Percentiles rank a stretch among this genome's conserved stretches.
These are phyloP conservation scores for Okapia johnstoni DNA, from an alignment of 2,113 vertebrate genomes.

Conservation along the genomic window DNA sequence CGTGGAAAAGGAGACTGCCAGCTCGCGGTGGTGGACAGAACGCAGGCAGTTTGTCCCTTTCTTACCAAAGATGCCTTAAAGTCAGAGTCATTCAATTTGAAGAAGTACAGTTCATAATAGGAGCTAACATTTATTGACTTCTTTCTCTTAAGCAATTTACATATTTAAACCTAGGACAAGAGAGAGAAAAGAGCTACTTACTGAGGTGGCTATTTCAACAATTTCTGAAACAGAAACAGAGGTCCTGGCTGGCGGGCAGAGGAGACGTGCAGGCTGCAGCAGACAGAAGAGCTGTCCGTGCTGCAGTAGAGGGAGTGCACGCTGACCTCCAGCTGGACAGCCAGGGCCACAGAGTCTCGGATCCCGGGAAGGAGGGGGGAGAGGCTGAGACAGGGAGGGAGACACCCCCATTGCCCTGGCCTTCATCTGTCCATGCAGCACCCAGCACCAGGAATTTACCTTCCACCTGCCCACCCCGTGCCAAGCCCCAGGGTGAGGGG, in stretches of 20 bases:
- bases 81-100: not conserved
- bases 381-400: not conserved
- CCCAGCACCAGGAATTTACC: not conserved
- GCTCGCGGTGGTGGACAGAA: not conserved
- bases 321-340: not conserved
- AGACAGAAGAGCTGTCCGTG: not conserved
- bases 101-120: not conserved
- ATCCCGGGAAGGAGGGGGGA: not conserved
- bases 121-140: not conserved
- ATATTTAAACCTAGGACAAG: not conserved
- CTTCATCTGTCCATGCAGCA: not conserved
- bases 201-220: not conserved
- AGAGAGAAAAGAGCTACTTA: slow-evolving; percentile 4
- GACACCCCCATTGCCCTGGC: no score
- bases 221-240: not conserved
- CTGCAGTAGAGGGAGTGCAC: not conserved
- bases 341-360: not conserved
- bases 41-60: not conserved
- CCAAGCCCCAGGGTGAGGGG: not conserved
- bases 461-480: no score
- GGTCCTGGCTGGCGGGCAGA: not conserved
- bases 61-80: not conserved
- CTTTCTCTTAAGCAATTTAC: not conserved
- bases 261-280: not conserved
- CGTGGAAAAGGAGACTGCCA: not conserved